Evolutionary conservation across 2,888 invertebrate species (phyloP), one percentile per base, ranked within the genome.

Genomic region (Clitarchus hookeri): DNA sequence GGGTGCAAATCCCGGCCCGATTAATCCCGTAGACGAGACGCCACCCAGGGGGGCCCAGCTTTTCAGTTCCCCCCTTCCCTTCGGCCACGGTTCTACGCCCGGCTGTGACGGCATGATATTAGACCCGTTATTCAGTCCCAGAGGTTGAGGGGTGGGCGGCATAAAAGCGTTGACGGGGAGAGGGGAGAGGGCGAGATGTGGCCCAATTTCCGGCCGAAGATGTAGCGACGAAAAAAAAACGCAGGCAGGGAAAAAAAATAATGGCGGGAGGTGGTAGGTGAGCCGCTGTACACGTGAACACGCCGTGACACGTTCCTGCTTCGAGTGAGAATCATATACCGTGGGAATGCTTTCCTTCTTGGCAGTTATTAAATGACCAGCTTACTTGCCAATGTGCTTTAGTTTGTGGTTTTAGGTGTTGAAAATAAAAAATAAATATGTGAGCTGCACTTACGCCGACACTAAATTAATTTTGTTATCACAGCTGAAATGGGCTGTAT

Each of bases 1-100:
- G 65, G 65, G 65, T 65, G 65, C 65, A 65, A 65, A 65, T 65
- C 65, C 65, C 65, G 65, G 65, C 65, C 23, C 65, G 65, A 65
- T 65, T 65, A 65, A 65, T 65, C 65, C 65, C 65, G 65, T n/a
- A 65, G 65, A 65, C 65, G 65, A 65, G 65, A 65, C 65, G 65
- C 65, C 65, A 65, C 65, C 65, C 65, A 65, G 65, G 65, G 65
- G 65, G 23, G 0, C 8, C 1, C 2, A 19, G 16, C n/a, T n/a
- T 65, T 19, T 23, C 65, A 48, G 2, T 8, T 65, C 65, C n/a
- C 65, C 65, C 23, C 65, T 6, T 2, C n/a, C 19, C 65, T 23
- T 36, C 4, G 36, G 36, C 36, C 36, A 3, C 36, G 1, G 1
- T 4, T 36, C 36, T 4, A 36, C 1, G 53, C 65, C 8, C 65